Evolutionary conservation across 2,888 invertebrate genomes (phyloP), one percentile per base, ranked within the genome.

Genomic region (Eristalis tenax): DNA sequence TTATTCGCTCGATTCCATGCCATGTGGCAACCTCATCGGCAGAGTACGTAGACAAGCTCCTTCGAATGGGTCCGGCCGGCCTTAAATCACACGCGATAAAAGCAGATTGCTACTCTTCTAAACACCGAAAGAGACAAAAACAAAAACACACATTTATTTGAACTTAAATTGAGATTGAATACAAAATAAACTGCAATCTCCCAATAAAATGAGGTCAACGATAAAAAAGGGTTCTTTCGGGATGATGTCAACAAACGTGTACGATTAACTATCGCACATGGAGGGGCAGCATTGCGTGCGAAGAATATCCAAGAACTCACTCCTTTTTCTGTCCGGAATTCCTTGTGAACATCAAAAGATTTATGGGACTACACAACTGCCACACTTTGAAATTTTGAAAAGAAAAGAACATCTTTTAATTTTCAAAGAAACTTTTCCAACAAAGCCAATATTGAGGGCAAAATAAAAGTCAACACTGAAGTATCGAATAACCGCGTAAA

Each of bases 391-490:
- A n/a, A 18, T 8, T 50, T 18, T 6, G n/a, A 38, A 63, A 10
- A 28, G 11, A 63, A 18, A 5, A 15, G 38, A 8, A 63, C 15
- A 64, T 32, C 22, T 32, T 63, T 73, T 73, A 73, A 63, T 73
- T 73, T 23, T 26, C 63, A 63, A 61, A 2, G 10, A 43, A 43
- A 8, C 22, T 32, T 73, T 10, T 43, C n/a, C 43, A 18, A 1
- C 18, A 5, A 18, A 50, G 50, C 43, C 43, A 13, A 15, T 43
- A 15, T n/a, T n/a, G n/a, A 1, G 50, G n/a, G 18, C n/a, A 18
- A 8, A 50, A 50, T 50, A 18, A 50, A 50, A 18, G 50, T 50
- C 50, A 50, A 50, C 50, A 50, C n/a, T 8, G 18, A 18, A 18
- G 18, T 8, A 50, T 50, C 50, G 18, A 18, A n/a, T n/a, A 8